Evolutionary conservation across 37 sponge, comb jelly and placozoan genomes (phyloP).

Genomic region (Ephydatia muelleri): DNA sequence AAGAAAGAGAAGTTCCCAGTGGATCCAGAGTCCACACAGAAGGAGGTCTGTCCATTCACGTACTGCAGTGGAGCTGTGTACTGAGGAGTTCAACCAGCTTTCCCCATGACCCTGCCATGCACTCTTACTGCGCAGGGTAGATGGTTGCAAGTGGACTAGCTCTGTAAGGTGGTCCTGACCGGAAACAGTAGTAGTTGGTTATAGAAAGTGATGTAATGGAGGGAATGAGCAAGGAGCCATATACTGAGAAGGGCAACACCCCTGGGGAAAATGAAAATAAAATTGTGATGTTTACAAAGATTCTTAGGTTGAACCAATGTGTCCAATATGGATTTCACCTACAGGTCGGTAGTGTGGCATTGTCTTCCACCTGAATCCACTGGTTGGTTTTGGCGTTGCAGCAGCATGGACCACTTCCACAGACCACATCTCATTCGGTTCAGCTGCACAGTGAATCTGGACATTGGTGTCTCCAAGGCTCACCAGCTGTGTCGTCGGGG

Average conservation of each 20-base stretch:
- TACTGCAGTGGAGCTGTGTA: not conserved
- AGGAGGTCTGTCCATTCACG: not conserved
- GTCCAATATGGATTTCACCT: too few relatives aligned
- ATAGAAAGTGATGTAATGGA: not conserved
- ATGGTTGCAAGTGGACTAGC: not conserved
- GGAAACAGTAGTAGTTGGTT: not conserved
- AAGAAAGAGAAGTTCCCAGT: not conserved
- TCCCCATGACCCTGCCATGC: too few relatives aligned
- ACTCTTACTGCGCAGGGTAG: not conserved
- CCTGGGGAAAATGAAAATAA: not conserved
- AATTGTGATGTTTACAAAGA: not conserved
- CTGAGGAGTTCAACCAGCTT: not conserved
- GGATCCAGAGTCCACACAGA: not conserved
- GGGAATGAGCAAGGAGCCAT: not conserved
- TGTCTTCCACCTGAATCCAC: not conserved
- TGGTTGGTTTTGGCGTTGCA: not conserved
- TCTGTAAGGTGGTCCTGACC: not conserved
- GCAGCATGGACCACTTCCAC: too few relatives aligned
- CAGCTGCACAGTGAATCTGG: not conserved
- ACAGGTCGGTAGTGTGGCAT: too few relatives aligned
- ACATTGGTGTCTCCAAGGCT: not conserved
- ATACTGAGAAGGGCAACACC: not conserved
- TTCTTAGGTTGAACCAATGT: too few relatives aligned
- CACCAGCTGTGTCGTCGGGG: not conserved
- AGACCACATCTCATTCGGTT: not conserved